Conservation (phyloP, 2,113 vertebrate species). For the Sinocyclocheilus anshuiensis region DNA sequence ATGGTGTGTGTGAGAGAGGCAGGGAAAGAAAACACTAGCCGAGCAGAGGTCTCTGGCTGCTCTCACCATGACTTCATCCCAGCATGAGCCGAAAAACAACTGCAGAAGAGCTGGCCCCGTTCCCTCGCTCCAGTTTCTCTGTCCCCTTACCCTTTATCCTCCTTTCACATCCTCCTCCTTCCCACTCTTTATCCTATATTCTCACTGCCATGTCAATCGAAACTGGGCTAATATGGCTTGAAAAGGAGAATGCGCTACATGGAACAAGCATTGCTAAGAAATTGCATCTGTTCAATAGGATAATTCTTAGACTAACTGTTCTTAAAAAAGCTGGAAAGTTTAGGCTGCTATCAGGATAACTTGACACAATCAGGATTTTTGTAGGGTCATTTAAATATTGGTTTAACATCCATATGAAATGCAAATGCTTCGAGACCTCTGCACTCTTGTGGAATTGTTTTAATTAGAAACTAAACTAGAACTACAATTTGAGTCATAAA, state of each 20-base stretch:
- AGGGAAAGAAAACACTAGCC: conserved; percentile 13
- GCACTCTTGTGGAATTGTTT: not conserved
- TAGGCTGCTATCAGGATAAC: not conserved
- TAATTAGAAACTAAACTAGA: not conserved
- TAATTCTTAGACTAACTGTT: not conserved
- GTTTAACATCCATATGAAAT: not conserved
- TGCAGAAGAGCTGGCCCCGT: conserved; percentile 20
- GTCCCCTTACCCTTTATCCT: conserved; percentile 3
- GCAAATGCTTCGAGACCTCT: not conserved
- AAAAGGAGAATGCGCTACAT: not conserved
- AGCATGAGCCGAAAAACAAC: conserved; percentile 39
- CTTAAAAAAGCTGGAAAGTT: not conserved
- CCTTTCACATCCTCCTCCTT: not conserved
- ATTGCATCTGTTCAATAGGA: not conserved
- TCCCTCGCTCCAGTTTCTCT: conserved; percentile 23
- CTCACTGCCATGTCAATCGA: not conserved
- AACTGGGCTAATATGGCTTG: not conserved
- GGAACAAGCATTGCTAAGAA: not conserved
- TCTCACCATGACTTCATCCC: conserved; percentile 54
- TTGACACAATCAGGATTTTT: not conserved
- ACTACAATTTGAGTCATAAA: not conserved
- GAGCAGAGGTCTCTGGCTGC: conserved; percentile 38
- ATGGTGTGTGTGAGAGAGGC: conserved; percentile 29
- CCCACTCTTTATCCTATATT: not conserved
- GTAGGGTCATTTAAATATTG: not conserved